phyloP scores from a whole-genome alignment of 2,797 vertebrate genomes.

The Sciaenops ocellatus region DNA sequence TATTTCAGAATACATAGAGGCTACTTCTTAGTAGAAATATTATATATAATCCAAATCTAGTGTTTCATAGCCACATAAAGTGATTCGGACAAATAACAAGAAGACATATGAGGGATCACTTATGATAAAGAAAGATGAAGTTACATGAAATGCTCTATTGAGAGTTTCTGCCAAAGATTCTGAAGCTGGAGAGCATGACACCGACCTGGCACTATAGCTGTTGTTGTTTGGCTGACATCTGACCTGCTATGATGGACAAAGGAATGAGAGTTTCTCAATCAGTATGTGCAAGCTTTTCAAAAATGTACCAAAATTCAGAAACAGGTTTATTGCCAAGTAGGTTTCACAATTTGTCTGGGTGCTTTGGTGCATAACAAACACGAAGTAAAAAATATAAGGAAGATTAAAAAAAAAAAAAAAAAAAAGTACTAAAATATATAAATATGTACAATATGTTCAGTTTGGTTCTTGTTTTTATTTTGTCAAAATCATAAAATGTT shows the following conservation, averaged over 20 bases:
- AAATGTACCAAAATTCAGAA: too few relatives aligned
- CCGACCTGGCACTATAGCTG: not conserved
- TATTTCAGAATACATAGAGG: not conserved
- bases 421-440: too few relatives aligned
- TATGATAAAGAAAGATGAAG: not conserved
- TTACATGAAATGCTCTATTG: not conserved
- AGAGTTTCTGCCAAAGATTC: too few relatives aligned
- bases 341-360: too few relatives aligned
- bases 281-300: not conserved
- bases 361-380: too few relatives aligned
- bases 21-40: too few relatives aligned
- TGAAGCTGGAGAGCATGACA: not conserved
- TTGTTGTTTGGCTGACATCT: slow-evolving; percentile 22
- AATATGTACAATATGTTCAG: too few relatives aligned
- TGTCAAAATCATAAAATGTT: too few relatives aligned
- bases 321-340: too few relatives aligned
- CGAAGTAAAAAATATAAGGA: too few relatives aligned
- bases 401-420: too few relatives aligned
- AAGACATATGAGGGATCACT: not conserved
- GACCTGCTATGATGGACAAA: slow-evolving; percentile 1
- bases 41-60: not conserved
- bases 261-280: slow-evolving; percentile 1
- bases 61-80: not conserved
- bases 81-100: not conserved
- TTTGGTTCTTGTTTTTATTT: not conserved